A percentile compares a stretch with the other conserved stretches of the same genome.
Evolutionary conservation across 2,797 vertebrate species (phyloP).

Genomic region (Hyperoplus immaculatus): DNA sequence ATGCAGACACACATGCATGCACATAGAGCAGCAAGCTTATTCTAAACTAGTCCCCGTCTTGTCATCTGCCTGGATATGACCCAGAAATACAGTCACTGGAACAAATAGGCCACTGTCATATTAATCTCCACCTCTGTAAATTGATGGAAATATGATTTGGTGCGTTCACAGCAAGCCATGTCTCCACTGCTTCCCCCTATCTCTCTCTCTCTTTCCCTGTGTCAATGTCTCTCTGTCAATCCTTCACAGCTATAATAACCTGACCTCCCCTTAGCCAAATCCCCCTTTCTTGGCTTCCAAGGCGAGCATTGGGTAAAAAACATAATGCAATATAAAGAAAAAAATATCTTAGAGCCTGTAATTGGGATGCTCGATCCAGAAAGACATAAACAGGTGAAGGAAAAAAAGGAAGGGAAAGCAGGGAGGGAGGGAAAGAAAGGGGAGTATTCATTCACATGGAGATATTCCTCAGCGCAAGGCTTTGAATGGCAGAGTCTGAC

Average conservation of each 20-base stretch:
- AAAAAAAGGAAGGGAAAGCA: conserved; percentile 26
- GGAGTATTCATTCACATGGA: conserved; percentile 44
- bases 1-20: conserved; percentile 25
- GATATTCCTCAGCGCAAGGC: conserved; percentile 58
- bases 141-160: conserved; percentile 80
- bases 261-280: conserved; percentile 51
- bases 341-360: conserved; percentile 38
- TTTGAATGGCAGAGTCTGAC: conserved; percentile 66
- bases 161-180: conserved; percentile 57
- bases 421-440: conserved; percentile 4
- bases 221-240: not conserved
- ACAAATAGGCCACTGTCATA: conserved; percentile 82
- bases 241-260: conserved; percentile 23
- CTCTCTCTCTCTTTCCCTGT: not conserved
- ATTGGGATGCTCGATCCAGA: conserved; percentile 46
- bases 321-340: conserved; percentile 38
- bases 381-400: conserved; percentile 64
- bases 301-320: conserved; percentile 20
- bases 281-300: conserved; percentile 22
- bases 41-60: conserved; percentile 75
- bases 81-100: conserved; percentile 84
- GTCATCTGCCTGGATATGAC: conserved; percentile 83
- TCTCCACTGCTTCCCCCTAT: not conserved
- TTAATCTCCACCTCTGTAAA: conserved; percentile 83
- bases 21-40: conserved; percentile 48